phyloP scores from a whole-genome alignment of 1,140 invertebrate species.

The Venturia canescens region DNA sequence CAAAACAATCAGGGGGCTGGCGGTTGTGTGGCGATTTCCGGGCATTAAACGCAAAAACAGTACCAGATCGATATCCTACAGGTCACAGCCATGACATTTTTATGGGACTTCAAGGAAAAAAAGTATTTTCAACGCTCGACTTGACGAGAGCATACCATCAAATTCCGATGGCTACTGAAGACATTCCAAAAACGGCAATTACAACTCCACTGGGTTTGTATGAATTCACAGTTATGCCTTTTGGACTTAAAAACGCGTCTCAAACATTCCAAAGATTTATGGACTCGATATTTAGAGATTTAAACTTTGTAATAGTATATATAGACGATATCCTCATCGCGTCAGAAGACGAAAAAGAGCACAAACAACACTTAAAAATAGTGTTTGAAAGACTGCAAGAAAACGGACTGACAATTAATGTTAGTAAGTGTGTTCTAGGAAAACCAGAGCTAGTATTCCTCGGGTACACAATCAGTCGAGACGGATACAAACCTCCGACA shows the following conservation, averaged over 20 bases:
- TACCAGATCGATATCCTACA: slow-evolving; percentile 65
- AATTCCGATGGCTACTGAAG: neutral
- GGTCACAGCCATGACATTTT: slow-evolving; percentile 45
- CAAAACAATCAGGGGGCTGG: slow-evolving; percentile 66
- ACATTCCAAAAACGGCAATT: slow-evolving; percentile 8
- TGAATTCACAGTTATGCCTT: slow-evolving; percentile 54
- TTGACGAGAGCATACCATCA: slow-evolving; percentile 19
- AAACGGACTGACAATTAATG: slow-evolving; percentile 57
- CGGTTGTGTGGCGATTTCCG: slow-evolving; percentile 69
- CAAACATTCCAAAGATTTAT: slow-evolving; percentile 36
- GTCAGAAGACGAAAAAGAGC: neutral
- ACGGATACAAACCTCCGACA: slow-evolving; percentile 56
- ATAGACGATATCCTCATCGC: neutral
- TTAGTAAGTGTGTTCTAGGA: slow-evolving; percentile 62
- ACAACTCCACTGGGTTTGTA: slow-evolving; percentile 3
- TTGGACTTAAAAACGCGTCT: slow-evolving; percentile 61
- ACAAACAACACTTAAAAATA: slow-evolving; percentile 59
- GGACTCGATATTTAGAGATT: slow-evolving; percentile 26
- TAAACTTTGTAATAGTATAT: slow-evolving; percentile 25
- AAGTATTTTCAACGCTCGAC: neutral
- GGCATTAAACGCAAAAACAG: slow-evolving; percentile 66
- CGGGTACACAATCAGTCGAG: slow-evolving; percentile 58
- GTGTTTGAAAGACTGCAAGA: slow-evolving; percentile 50
- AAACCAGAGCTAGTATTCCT: slow-evolving; percentile 52
- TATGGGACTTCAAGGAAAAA: neutral